These are phyloP conservation scores for Cyanoramphus novaezelandiae DNA, from an alignment of 2,113 vertebrate genomes.

Conservation along the genomic window DNA sequence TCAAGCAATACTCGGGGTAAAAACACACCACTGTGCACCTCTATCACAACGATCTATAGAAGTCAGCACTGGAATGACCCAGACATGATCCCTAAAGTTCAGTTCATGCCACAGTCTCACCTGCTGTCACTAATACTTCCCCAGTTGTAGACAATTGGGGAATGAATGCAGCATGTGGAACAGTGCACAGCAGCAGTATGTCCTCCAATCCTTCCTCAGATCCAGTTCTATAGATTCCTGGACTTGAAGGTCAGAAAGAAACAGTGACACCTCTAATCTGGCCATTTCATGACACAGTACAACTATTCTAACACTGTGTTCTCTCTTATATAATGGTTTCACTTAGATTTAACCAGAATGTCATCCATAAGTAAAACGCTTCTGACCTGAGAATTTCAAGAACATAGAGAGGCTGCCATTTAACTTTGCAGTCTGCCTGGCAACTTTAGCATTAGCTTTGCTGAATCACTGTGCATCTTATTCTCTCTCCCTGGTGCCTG, in stretches of 20 bases:
- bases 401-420: neutral
- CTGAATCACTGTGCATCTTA: neutral
- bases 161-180: neutral
- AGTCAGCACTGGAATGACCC: neutral
- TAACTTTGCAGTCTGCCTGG: neutral
- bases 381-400: neutral
- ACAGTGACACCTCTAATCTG: neutral
- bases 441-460: neutral
- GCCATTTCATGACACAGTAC: neutral
- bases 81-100: neutral
- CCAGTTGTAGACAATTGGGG: neutral
- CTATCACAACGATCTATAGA: neutral
- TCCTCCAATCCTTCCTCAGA: neutral
- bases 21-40: neutral
- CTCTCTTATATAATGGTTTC: neutral
- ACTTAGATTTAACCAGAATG: neutral
- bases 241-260: neutral
- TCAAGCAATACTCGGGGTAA: neutral
- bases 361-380: neutral
- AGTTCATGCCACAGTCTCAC: neutral
- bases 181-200: neutral
- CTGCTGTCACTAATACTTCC: neutral
- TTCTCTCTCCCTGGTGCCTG: neutral
- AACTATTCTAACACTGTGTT: neutral
- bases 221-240: neutral